Evolutionary conservation across 2,888 invertebrate genomes (phyloP).

Genomic region (Rosalia funebris): DNA sequence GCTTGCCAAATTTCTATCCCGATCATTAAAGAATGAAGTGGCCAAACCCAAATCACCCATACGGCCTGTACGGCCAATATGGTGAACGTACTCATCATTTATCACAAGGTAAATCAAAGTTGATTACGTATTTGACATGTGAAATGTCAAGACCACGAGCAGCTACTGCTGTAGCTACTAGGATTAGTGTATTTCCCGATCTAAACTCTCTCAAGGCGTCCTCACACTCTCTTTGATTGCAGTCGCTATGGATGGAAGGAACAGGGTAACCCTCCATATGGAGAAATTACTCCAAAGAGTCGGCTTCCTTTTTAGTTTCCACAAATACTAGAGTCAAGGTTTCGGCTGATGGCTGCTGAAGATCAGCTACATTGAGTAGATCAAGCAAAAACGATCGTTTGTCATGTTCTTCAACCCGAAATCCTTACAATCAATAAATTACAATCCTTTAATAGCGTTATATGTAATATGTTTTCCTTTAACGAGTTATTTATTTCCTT

Average conservation of each 20-base stretch:
- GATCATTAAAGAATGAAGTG: slow-evolving; percentile 99
- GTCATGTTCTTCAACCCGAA: slow-evolving; percentile 98
- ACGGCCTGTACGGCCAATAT: slow-evolving; percentile 69
- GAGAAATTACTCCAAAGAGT: slow-evolving; percentile 94
- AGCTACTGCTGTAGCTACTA: slow-evolving; percentile 98
- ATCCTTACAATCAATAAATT: no score
- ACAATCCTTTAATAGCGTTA: no score
- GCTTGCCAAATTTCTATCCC: slow-evolving; percentile 93
- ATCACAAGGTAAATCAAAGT: slow-evolving; percentile 98
- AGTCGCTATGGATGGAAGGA: slow-evolving; percentile 98
- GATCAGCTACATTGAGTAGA: slow-evolving; percentile 83
- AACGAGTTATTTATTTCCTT: no score
- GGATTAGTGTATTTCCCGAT: slow-evolving; percentile 90
- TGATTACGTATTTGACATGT: slow-evolving; percentile 99
- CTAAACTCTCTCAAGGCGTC: slow-evolving; percentile 92
- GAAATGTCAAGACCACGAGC: slow-evolving; percentile 98
- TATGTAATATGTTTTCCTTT: no score
- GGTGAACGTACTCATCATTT: slow-evolving; percentile 99
- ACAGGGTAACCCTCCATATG: slow-evolving; percentile 92
- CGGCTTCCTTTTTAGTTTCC: slow-evolving; percentile 98
- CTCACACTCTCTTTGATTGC: slow-evolving; percentile 96
- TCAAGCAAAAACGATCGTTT: slow-evolving; percentile 97
- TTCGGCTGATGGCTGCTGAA: slow-evolving; percentile 76
- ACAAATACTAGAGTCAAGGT: slow-evolving; percentile 96
- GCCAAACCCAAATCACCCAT: slow-evolving; percentile 99